A percentile compares a stretch with the other conserved stretches of the same genome.
Evolutionary conservation across 2,113 vertebrate species (phyloP).

Genomic region (Cinclus mexicanus): DNA sequence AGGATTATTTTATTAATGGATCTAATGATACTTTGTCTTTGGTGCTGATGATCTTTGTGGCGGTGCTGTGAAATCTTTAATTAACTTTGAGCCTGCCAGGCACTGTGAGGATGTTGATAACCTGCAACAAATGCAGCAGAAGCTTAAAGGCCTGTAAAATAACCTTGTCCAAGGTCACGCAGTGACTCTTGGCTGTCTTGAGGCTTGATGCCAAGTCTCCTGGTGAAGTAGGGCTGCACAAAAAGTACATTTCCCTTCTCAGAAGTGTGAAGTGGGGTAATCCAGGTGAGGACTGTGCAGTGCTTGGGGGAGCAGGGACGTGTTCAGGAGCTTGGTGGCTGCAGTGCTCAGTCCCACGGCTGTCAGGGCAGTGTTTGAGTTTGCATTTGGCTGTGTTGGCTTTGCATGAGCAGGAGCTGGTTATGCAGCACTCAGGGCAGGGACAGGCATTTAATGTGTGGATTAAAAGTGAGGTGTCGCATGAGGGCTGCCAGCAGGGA

Average conservation of each 20-base stretch:
- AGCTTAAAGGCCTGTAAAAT: neutral
- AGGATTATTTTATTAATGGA: constrained; percentile 58
- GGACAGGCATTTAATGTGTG: neutral
- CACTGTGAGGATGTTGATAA: neutral
- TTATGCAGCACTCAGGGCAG: neutral
- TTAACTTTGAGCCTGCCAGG: constrained; percentile 57
- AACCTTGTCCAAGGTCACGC: neutral
- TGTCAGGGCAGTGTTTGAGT: neutral
- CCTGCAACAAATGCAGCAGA: neutral
- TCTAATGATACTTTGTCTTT: constrained; percentile 51
- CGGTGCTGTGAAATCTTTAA: constrained; percentile 29
- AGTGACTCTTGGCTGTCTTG: neutral
- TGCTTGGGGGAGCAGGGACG: neutral
- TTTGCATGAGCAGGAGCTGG: neutral
- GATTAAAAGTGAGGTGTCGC: neutral
- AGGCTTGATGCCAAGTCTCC: neutral
- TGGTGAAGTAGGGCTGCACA: neutral
- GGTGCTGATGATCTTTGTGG: constrained; percentile 16
- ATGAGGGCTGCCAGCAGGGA: neutral
- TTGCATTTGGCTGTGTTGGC: neutral
- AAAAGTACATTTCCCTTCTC: neutral
- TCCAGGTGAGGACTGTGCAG: neutral
- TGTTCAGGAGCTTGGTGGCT: neutral
- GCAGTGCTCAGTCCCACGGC: neutral
- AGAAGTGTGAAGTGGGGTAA: neutral